These are phyloP conservation scores for Myocastor coypus DNA, from an alignment of 2,113 vertebrate genomes.

Conservation along the genomic window DNA sequence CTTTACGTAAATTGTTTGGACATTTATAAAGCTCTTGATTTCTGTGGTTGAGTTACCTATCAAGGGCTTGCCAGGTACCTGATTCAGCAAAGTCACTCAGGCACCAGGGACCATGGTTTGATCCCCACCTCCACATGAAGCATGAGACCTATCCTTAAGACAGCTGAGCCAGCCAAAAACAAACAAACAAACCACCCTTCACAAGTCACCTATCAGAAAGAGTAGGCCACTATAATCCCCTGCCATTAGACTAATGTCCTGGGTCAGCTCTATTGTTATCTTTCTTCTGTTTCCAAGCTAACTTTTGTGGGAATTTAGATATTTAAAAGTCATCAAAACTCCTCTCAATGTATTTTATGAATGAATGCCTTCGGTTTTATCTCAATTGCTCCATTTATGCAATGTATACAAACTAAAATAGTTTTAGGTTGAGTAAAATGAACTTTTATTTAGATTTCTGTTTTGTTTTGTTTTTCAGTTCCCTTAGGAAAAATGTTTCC, in stretches of 20 bases:
- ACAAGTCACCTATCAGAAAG: not conserved
- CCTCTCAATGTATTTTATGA: not conserved
- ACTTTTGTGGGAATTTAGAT: not conserved
- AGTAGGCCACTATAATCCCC: too few relatives aligned
- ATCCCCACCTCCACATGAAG: too few relatives aligned
- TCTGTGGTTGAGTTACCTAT: not conserved
- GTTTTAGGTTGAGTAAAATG: not conserved
- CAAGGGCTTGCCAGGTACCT: too few relatives aligned
- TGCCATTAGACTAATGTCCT: too few relatives aligned
- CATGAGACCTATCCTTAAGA: too few relatives aligned
- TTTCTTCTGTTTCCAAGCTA: not conserved
- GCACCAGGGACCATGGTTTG: too few relatives aligned
- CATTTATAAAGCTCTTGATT: not conserved
- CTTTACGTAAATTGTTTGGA: not conserved
- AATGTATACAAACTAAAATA: slow-evolving; percentile 17
- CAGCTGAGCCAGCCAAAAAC: too few relatives aligned
- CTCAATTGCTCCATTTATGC: not conserved
- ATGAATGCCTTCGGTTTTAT: not conserved
- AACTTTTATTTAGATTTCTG: not conserved
- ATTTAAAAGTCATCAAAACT: not conserved
- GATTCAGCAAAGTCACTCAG: too few relatives aligned
- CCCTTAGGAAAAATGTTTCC: not conserved
- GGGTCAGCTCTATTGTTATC: not conserved
- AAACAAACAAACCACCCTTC: too few relatives aligned
- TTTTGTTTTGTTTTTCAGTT: too few relatives aligned